Evolutionary conservation across 2,797 vertebrate genomes (phyloP).

Genomic region (Eupleurogrammus muticus): DNA sequence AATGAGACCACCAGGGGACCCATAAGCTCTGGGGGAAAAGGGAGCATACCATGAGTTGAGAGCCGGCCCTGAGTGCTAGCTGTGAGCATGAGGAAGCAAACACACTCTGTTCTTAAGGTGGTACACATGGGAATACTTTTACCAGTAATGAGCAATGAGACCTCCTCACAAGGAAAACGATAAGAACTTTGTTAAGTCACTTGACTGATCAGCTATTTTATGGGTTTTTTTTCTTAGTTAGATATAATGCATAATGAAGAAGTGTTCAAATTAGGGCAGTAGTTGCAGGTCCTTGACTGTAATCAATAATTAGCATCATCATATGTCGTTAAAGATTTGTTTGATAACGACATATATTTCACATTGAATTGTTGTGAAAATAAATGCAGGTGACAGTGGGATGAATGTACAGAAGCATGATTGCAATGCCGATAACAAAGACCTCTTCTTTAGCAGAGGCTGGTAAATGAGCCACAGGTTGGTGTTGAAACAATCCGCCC

Average conservation of each 20-base stretch:
- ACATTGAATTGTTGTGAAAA: not conserved
- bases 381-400: too few relatives aligned
- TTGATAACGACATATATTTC: not conserved
- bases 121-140: constrained; percentile 37
- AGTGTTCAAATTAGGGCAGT: not conserved
- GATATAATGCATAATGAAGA: not conserved
- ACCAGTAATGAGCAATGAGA: constrained; percentile 18
- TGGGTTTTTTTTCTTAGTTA: not conserved
- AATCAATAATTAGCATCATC: not conserved
- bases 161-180: constrained; percentile 4
- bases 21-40: constrained; percentile 59
- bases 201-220: not conserved
- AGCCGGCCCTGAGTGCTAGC: constrained; percentile 57
- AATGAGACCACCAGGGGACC: constrained; percentile 62
- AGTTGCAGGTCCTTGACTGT: not conserved
- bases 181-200: not conserved
- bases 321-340: not conserved
- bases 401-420: too few relatives aligned
- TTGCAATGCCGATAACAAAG: not conserved
- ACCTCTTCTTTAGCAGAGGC: not conserved
- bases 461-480: constrained; percentile 28
- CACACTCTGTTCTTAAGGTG: constrained; percentile 43
- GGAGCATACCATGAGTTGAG: constrained; percentile 72
- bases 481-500: constrained; percentile 50
- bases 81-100: constrained; percentile 52